Base-by-base conservation (phyloP, 1,140 invertebrate genomes). In the Orussus abietinus region DNA sequence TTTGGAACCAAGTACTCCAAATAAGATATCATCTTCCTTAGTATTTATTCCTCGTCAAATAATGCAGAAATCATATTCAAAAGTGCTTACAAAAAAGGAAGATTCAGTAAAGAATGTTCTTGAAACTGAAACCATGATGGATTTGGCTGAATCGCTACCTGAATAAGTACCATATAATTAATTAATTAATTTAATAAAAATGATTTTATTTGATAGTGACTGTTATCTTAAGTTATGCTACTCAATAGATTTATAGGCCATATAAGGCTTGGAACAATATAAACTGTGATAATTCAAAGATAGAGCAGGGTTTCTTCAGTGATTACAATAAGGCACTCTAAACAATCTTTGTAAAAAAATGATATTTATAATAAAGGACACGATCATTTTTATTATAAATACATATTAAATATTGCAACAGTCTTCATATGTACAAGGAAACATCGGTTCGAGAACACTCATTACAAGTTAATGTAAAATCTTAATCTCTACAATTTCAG, bases 41-140 rank as follows among this genome's bases (percentile, higher is more conserved):
- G 40, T 31, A 45, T 73, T 73, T 51, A 30, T 71, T 15, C 69
- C 69, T 21, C 48, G 63, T 18, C 66, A 69, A 60, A 43, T 72
- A 0, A 43, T 45, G 37, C 55, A 63, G 15, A 67, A 59, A 38
- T 60, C 64, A 0, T 66, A 60, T 39, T 44, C 57, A 4, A 63
- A 63, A 29, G 13, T 33, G 6, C 47, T 64, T 31, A 59, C 57
- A 4, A 56, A 63, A 41, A 54, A 51, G 42, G 41, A 54, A 37
- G 54, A 17, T 26, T 49, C 21, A 3, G 42, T 56, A 38, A 55
- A 22, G 26, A 50, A 68, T 50, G 50, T 64, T 42, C 29, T 66
- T 1, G 59, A 70, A 30, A 54, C 33, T 35, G 48, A 59, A 26
- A 52, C 28, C 45, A 55, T 64, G 43, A 66, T 68, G 60, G 69